Base-by-base conservation (phyloP, 1,140 invertebrate genomes). In the Oryctes rhinoceros region DNA sequence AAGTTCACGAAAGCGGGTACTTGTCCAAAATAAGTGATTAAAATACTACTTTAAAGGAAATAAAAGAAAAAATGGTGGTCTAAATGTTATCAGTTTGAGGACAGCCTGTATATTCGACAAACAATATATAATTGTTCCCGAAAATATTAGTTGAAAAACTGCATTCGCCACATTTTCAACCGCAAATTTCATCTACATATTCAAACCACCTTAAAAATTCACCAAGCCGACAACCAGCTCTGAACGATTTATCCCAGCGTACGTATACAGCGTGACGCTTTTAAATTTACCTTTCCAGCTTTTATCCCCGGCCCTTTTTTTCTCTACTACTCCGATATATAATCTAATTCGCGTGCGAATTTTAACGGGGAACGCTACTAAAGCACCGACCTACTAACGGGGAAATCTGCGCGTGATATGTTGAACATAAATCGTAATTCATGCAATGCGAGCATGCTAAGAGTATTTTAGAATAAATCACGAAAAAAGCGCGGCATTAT, bases 381-480 rank as follows among this genome's bases (percentile, higher is more conserved):
- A 53, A 4, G 49, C 49, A 18, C 13, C 49, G 5, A 44, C 49
- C 9, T 53, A 53, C n/a, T 15, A 53, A 53, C 49, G 49, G 49
- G 39, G 13, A 53, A 53, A 18, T 7, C 49, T 53, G 49, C 13
- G 13, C 49, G 49, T 53, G 49, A 53, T 53, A 53, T 53, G 49
- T 53, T 53, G 49, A 53, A 7, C n/a, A 53, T 53, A 53, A 53
- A 53, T 53, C 49, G 49, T 53, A 53, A 53, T 53, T 53, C 49
- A 53, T 53, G 49, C 49, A 9, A 53, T 13, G n/a, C 49, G 49
- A 53, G 49, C 49, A 15, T 53, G 49, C 49, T 53, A 53, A 53
- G 49, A 53, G 49, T 53, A 18, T 53, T 53, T 53, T 13, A 53
- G 49, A 53, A 53, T 53, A 53, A 53, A 53, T 53, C 49, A 53